A percentile compares a stretch with the other conserved stretches of the same genome.
Conservation (phyloP, 2,797 vertebrate genomes). For the Crenichthys baileyi region DNA sequence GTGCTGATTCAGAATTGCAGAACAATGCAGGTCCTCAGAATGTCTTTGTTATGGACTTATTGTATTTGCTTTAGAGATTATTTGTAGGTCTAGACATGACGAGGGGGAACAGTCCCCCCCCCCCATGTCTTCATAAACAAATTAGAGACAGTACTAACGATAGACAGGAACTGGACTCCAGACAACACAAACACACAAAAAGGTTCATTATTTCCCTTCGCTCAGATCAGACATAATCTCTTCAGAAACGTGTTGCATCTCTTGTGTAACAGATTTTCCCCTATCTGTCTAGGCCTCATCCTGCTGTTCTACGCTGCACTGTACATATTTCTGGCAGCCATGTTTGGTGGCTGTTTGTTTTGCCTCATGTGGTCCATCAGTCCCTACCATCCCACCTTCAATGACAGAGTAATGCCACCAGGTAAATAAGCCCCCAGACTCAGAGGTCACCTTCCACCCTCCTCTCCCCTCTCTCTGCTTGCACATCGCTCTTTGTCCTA, state of each 20-base stretch:
- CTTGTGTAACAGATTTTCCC: conserved; percentile 28
- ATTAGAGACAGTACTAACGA: conserved; percentile 54
- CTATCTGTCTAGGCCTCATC: conserved; percentile 85
- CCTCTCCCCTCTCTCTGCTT: conserved; percentile 2
- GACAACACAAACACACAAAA: conserved; percentile 22
- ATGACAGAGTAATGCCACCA: conserved; percentile 93
- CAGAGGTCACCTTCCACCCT: neutral
- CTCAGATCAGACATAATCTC: conserved; percentile 21
- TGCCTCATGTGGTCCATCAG: conserved; percentile 93
- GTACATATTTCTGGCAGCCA: conserved; percentile 92
- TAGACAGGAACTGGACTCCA: conserved; percentile 53
- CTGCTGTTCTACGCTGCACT: conserved; percentile 93
- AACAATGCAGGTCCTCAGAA: conserved; percentile 45
- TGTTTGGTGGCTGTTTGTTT: conserved; percentile 94
- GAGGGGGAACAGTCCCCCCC: neutral
- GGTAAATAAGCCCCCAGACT: conserved; percentile 79
- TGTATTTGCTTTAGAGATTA: conserved; percentile 32
- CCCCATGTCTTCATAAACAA: conserved; percentile 42
- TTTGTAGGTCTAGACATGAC: conserved; percentile 27
- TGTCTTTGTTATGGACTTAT: conserved; percentile 35
- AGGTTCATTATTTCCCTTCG: conserved; percentile 32
- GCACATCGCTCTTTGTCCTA: conserved; percentile 38
- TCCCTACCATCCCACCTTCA: conserved; percentile 91
- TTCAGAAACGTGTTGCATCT: conserved; percentile 4
- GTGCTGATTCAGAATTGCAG: conserved; percentile 70